These are phyloP conservation scores for Myrmophylax atrothorax DNA, from an alignment of 2,113 vertebrate species.

Conservation along the genomic window DNA sequence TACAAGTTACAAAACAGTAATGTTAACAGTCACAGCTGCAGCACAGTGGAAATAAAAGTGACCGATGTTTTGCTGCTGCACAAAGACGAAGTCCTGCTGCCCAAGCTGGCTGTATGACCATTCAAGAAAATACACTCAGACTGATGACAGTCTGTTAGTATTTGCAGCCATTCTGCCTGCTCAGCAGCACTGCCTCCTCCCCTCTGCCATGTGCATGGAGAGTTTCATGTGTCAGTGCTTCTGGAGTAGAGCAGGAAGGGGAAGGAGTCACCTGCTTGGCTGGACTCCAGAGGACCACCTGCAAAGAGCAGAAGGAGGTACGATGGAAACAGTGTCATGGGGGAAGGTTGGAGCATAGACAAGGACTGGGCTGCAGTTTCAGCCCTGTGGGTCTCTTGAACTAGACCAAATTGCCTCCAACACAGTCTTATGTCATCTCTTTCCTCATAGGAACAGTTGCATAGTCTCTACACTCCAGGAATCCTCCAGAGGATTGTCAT, in stretches of 20 bases:
- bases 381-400: background rate
- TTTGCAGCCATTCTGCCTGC: background rate
- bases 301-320: background rate
- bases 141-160: background rate
- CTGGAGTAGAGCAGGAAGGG: background rate
- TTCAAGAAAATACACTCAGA: background rate
- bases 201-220: background rate
- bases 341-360: background rate
- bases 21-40: background rate
- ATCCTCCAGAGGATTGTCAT: background rate
- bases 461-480: background rate
- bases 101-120: background rate
- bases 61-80: background rate
- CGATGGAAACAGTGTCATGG: background rate
- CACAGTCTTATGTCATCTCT: background rate
- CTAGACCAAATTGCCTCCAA: background rate
- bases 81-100: background rate
- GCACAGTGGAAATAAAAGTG: background rate
- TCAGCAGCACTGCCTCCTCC: background rate
- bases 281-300: background rate
- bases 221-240: background rate
- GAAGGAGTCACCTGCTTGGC: background rate
- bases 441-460: background rate
- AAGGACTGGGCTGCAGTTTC: background rate
- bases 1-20: background rate